These are phyloP conservation scores for Sebastes steindachneri DNA, from an alignment of 2,797 vertebrate genomes.

Conservation along the genomic window DNA sequence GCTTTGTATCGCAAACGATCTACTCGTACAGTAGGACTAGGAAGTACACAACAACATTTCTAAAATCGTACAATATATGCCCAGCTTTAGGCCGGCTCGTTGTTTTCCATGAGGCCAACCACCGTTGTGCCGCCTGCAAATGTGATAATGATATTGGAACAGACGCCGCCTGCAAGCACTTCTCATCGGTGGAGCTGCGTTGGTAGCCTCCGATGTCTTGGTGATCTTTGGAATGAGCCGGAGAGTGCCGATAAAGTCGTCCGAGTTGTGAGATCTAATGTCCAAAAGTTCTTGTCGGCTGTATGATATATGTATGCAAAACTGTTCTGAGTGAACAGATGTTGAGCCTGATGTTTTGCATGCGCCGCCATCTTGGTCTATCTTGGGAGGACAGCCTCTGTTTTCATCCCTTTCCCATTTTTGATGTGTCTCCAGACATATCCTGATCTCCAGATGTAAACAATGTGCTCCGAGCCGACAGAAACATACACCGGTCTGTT, in stretches of 20 bases:
- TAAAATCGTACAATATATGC: not conserved
- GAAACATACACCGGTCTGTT: not conserved
- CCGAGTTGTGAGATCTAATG: not conserved
- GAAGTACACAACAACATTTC: not conserved
- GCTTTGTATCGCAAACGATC: too few relatives aligned
- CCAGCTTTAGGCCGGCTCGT: not conserved
- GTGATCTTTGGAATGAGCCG: not conserved
- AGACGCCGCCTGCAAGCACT: too few relatives aligned
- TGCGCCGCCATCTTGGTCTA: not conserved
- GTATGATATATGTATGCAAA: not conserved
- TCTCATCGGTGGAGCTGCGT: not conserved
- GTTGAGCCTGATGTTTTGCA: not conserved
- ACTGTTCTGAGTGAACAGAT: not conserved
- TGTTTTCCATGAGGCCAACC: not conserved
- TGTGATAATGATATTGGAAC: too few relatives aligned
- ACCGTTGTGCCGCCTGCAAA: not conserved
- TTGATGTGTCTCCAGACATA: not conserved
- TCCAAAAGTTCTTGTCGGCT: not conserved
- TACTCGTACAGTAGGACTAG: too few relatives aligned
- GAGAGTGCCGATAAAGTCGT: not conserved
- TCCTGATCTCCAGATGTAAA: not conserved
- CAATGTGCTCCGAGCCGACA: not conserved
- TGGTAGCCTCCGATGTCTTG: not conserved
- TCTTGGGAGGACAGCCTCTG: not conserved
- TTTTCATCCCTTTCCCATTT: not conserved